Percentiles rank a stretch among this genome's conserved stretches.
Evolutionary conservation across 2,888 invertebrate species (phyloP).

Genomic region (Griposia aprilina): DNA sequence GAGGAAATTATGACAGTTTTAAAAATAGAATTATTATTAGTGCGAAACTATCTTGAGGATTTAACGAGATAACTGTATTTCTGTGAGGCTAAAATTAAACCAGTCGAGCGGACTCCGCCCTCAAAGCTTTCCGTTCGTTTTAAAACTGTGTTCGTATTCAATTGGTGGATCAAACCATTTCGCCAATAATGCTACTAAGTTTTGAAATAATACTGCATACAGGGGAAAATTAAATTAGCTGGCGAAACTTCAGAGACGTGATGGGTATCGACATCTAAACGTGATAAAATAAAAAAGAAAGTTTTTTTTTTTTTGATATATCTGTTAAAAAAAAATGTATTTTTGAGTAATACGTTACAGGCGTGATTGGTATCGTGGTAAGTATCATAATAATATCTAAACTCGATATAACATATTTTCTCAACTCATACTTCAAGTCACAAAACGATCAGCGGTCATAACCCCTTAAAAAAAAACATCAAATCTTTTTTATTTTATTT

Average conservation of each 20-base stretch:
- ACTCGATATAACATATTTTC: too few species aligned
- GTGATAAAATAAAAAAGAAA: neutral
- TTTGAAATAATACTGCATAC: too few species aligned
- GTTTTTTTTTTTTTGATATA: too few species aligned
- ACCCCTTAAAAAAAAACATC: too few species aligned
- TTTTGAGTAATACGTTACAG: too few species aligned
- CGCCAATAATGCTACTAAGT: neutral
- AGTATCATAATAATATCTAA: too few species aligned
- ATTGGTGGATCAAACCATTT: neutral
- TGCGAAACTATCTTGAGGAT: constrained; percentile 66
- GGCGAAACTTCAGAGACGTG: neutral
- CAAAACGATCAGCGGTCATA: too few species aligned
- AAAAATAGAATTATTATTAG: constrained; percentile 68
- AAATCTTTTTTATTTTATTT: too few species aligned
- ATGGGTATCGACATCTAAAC: neutral
- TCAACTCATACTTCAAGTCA: too few species aligned
- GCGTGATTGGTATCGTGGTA: too few species aligned
- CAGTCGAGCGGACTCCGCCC: constrained; percentile 58
- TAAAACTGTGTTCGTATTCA: constrained; percentile 45
- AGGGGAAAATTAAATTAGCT: neutral
- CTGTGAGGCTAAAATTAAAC: constrained; percentile 66
- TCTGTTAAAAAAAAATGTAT: too few species aligned
- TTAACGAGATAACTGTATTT: constrained; percentile 69
- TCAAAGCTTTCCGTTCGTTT: constrained; percentile 42
- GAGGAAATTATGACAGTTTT: constrained; percentile 68